Evolutionary conservation across 2,888 invertebrate genomes (phyloP).

Genomic region (Salpingus planirostris): DNA sequence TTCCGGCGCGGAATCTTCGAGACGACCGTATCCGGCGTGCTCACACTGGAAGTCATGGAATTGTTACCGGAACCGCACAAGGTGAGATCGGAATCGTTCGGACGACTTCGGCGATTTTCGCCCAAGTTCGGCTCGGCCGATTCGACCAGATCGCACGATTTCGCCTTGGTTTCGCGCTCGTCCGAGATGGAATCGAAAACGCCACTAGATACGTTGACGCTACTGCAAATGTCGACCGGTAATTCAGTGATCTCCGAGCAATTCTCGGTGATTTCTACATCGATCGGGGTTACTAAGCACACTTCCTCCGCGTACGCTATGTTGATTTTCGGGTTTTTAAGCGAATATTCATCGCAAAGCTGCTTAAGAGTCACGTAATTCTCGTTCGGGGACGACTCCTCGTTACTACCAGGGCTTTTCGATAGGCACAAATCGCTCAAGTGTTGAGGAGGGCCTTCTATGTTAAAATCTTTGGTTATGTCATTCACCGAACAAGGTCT

Average conservation of each 20-base stretch:
- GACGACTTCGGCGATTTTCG: too few species aligned
- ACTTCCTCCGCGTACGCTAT: constrained; percentile 41
- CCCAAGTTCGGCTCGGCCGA: too few species aligned
- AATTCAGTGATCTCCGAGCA: constrained; percentile 37
- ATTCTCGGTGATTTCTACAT: constrained; percentile 38
- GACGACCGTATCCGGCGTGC: constrained; percentile 64
- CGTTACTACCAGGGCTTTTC: constrained; percentile 19
- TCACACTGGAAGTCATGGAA: constrained; percentile 57
- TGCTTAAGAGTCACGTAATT: constrained; percentile 41
- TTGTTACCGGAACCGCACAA: too few species aligned
- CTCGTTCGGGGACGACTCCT: constrained; percentile 27
- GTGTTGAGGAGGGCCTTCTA: constrained; percentile 44
- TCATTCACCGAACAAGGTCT: constrained; percentile 45
- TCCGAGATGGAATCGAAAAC: too few species aligned
- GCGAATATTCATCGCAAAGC: constrained; percentile 33
- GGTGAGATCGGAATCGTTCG: too few species aligned
- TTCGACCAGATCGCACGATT: too few species aligned
- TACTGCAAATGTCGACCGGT: constrained; percentile 39
- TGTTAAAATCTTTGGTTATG: constrained; percentile 43
- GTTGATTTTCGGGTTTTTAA: constrained; percentile 22
- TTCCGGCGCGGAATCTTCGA: constrained; percentile 46
- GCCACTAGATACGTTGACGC: constrained; percentile 35
- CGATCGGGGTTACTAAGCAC: constrained; percentile 39
- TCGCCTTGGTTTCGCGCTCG: too few species aligned
- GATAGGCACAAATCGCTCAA: constrained; percentile 22